A percentile compares a stretch with the other conserved stretches of the same genome.
These are phyloP conservation scores for Sebastes kiyomatsui DNA, from an alignment of 2,797 vertebrate species.

Conservation along the genomic window DNA sequence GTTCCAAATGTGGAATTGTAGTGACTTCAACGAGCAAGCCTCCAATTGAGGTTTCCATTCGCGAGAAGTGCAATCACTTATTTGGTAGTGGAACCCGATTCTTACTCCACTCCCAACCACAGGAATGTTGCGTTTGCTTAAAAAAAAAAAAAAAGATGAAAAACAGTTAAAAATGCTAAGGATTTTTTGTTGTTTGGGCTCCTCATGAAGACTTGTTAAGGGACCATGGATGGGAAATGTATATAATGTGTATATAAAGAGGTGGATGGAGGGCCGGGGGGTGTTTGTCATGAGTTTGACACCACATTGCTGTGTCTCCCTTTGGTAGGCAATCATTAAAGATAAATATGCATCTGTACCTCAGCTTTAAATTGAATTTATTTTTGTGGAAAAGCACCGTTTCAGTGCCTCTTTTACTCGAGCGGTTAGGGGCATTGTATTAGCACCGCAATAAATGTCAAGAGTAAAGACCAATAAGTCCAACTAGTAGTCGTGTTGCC, in stretches of 20 bases:
- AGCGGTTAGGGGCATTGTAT: neutral
- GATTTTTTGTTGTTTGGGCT: slow-evolving; percentile 28
- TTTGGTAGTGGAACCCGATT: slow-evolving; percentile 62
- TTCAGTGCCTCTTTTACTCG: neutral
- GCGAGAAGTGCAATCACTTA: slow-evolving; percentile 67
- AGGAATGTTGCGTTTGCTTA: slow-evolving; percentile 73
- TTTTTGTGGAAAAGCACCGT: neutral
- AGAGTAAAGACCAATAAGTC: neutral
- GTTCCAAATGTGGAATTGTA: slow-evolving; percentile 66
- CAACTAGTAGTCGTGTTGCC: neutral
- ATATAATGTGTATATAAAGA: neutral
- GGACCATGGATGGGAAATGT: neutral
- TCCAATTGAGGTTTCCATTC: slow-evolving; percentile 76
- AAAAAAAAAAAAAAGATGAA: slow-evolving; percentile 38
- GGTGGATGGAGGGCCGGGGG: neutral
- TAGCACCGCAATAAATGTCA: neutral
- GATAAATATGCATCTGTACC: neutral
- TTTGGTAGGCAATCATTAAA: neutral
- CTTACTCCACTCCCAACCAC: slow-evolving; percentile 68
- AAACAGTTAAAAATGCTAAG: slow-evolving; percentile 45
- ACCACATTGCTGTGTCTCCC: neutral
- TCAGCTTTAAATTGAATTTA: neutral
- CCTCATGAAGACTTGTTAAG: neutral
- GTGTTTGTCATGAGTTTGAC: neutral
- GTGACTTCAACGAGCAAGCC: slow-evolving; percentile 74